These are phyloP conservation scores for Solenopsis invicta DNA, from an alignment of 1,140 invertebrate species.

Conservation along the genomic window DNA sequence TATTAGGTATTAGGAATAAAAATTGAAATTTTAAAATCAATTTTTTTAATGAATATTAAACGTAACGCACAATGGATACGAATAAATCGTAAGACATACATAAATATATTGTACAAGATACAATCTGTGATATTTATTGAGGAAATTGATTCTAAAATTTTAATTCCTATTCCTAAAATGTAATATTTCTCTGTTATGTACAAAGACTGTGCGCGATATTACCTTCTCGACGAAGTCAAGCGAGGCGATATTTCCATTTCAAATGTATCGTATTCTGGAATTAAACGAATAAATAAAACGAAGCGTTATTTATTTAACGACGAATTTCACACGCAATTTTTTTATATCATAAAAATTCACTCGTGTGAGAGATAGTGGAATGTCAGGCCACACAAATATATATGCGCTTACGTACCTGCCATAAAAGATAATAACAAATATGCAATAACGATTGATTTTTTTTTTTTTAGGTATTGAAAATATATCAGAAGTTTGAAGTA, in stretches of 20 bases:
- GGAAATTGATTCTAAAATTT: no score
- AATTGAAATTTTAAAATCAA: no score
- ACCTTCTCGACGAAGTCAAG: background rate
- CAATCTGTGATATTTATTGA: no score
- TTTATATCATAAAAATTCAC: background rate
- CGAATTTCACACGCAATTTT: background rate
- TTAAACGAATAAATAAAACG: background rate
- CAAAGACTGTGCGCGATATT: background rate
- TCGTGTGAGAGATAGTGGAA: background rate
- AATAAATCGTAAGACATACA: no score
- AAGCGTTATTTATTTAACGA: background rate
- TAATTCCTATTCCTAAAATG: no score
- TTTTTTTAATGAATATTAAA: no score
- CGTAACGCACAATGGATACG: no score
- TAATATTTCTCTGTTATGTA: no score
- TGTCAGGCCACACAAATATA: background rate
- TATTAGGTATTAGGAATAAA: no score
- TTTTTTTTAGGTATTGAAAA: background rate
- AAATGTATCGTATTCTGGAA: background rate
- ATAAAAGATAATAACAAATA: conserved; percentile 12
- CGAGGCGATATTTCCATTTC: background rate
- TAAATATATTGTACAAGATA: no score
- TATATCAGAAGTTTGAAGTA: conserved; percentile 19
- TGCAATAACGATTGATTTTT: conserved; percentile 2
- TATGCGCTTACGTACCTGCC: no score